These are phyloP conservation scores for Leptoclinus maculatus DNA, from an alignment of 2,797 vertebrate species.

Conservation along the genomic window DNA sequence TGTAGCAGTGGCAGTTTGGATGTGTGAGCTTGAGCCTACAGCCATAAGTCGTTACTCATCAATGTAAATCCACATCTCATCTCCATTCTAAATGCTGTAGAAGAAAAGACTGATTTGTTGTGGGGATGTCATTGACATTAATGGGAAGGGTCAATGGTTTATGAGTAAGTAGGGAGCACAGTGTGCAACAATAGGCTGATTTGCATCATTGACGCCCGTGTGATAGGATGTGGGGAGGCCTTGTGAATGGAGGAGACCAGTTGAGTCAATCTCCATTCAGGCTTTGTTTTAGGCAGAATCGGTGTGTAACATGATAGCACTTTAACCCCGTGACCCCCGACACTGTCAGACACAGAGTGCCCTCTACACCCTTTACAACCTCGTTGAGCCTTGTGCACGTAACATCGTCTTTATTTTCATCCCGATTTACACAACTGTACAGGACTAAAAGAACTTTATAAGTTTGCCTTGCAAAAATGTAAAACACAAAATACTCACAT, in stretches of 20 bases:
- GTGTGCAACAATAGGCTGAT: constrained; percentile 40
- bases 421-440: not conserved
- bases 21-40: not conserved
- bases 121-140: not conserved
- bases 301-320: constrained; percentile 14
- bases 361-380: not conserved
- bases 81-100: not conserved
- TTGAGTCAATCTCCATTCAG: constrained; percentile 39
- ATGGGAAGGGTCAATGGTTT: not conserved
- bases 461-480: not conserved
- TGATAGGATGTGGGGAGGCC: constrained; percentile 17
- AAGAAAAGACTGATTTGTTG: not conserved
- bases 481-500: not conserved
- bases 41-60: not conserved
- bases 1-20: not conserved
- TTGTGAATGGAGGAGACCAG: constrained; percentile 24
- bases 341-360: constrained; percentile 6
- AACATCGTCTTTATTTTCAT: not conserved
- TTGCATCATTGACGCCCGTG: constrained; percentile 33
- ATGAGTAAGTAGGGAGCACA: constrained; percentile 9
- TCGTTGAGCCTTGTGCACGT: not conserved
- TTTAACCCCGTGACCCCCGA: constrained; percentile 38
- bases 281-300: constrained; percentile 32
- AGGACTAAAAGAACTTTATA: not conserved
- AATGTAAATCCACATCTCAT: not conserved